Conservation (phyloP, 37 sponge, comb jelly and placozoan species). For the Agelas oroides region DNA sequence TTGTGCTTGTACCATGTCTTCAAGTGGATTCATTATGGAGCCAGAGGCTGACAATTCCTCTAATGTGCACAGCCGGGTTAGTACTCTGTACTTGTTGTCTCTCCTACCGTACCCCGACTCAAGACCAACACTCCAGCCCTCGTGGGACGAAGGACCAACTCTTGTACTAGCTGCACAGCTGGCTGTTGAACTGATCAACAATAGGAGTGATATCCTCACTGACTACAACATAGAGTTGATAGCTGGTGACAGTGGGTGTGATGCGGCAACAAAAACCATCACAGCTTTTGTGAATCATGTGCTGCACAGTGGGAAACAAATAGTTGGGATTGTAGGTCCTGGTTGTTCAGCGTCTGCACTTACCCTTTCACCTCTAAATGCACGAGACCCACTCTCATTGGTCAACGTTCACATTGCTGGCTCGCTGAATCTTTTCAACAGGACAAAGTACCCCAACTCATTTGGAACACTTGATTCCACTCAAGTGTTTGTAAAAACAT, state of each 20-base stretch:
- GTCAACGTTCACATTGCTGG: conserved; percentile 10
- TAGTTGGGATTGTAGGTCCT: conserved; percentile 28
- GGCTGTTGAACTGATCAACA: conserved; percentile 31
- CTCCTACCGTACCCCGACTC: conserved; percentile 40
- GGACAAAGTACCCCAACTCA: conserved; percentile 1
- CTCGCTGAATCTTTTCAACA: background rate
- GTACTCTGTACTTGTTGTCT: background rate
- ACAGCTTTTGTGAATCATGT: background rate
- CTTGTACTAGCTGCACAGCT: conserved; percentile 1
- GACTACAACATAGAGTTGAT: conserved; percentile 17
- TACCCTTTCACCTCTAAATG: background rate
- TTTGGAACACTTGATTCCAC: conserved; percentile 19
- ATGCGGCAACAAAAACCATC: background rate
- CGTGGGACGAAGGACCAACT: conserved; percentile 25
- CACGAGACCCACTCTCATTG: background rate
- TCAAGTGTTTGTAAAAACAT: background rate
- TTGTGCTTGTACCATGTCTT: too few relatives aligned
- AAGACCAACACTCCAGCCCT: background rate
- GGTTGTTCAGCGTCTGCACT: conserved; percentile 19
- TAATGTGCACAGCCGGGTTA: too few relatives aligned
- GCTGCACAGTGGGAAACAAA: background rate
- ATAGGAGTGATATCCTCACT: conserved; percentile 9
- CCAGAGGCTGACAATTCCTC: too few relatives aligned
- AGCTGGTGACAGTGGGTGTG: conserved; percentile 15
- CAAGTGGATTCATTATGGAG: too few relatives aligned